Base-by-base conservation (phyloP, 1,140 invertebrate species). In the Zaprionus ghesquierei region DNA sequence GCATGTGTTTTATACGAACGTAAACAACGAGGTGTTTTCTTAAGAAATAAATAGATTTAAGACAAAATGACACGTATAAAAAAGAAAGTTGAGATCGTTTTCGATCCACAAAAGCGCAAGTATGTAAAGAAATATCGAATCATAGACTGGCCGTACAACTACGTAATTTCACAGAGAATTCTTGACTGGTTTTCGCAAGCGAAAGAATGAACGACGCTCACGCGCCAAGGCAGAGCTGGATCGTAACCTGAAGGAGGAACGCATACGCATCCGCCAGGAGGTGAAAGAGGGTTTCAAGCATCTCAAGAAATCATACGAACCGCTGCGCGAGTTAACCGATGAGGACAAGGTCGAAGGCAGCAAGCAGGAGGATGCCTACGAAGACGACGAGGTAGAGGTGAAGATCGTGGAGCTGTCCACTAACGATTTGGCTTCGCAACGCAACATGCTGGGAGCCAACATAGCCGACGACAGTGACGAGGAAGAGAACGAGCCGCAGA, bases 101-200 rank as follows among this genome's bases (percentile, higher is more conserved):
- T 95, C 69, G 94, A 95, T 81, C 93, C 94, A 78, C 90, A 93
- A 20, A 94, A 94, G 77, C 91, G 94, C 85, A 93, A 92, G 94
- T 95, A 92, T 91, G 85, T 85, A 51, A 38, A 6, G 23, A 6
- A 35, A 23, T 8, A 41, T 66, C 29, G 6, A 5, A 5, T 31
- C 25, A 25, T 5, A 20, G 49, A 0, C 1, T 2, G 5, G 2
- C 38, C 33, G 23, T 13, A 12, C 15, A 35, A 18, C 2, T 20
- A 0, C 0, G 8, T 12, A 23, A 22, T 38, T 56, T 75, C 75
- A 8, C 69, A 95, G 95, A 91, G 95, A 96, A 38, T 97, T 95
- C 90, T 92, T 97, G 31, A 94, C 94, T 63, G 96, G 96, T 5
- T 97, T 97, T 92, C 95, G 93, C 44, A 96, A 96, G 92, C 92